phyloP scores from a whole-genome alignment of 2,888 invertebrate species.

The Cerastis leucographa region DNA sequence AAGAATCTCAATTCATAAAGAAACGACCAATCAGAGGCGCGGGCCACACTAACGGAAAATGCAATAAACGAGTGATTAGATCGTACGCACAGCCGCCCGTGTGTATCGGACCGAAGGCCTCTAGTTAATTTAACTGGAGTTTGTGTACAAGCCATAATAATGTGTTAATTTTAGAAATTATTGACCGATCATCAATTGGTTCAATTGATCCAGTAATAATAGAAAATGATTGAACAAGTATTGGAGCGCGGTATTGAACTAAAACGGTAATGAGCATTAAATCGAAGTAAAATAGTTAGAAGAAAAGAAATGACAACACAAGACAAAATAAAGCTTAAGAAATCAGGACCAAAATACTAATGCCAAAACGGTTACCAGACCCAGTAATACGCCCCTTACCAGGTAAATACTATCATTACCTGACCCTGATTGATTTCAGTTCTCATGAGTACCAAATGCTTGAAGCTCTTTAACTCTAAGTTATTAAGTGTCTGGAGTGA shows the following conservation, averaged over 20 bases:
- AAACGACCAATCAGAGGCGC: conserved; percentile 25
- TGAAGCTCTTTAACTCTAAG: background rate
- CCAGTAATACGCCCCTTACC: background rate
- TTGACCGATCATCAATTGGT: conserved; percentile 11
- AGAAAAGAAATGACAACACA: background rate
- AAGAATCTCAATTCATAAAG: conserved; percentile 51
- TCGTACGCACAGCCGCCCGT: conserved; percentile 57
- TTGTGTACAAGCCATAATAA: conserved; percentile 40
- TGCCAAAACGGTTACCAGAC: background rate
- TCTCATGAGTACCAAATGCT: background rate
- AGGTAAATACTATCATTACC: background rate
- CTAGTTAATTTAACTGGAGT: conserved; percentile 59
- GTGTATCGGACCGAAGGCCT: conserved; percentile 62
- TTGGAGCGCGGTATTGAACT: background rate
- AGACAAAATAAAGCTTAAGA: background rate
- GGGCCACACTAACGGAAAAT: conserved; percentile 62
- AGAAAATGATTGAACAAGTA: background rate
- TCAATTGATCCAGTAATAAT: conserved; percentile 12
- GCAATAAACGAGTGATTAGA: conserved; percentile 60
- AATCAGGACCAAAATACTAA: background rate
- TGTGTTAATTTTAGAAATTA: conserved; percentile 44
- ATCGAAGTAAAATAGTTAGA: background rate
- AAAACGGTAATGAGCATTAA: conserved; percentile 1
- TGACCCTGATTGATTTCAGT: background rate
- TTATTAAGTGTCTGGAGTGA: background rate